Conservation (phyloP, 2,113 vertebrate genomes). For the Podarcis cretensis region DNA sequence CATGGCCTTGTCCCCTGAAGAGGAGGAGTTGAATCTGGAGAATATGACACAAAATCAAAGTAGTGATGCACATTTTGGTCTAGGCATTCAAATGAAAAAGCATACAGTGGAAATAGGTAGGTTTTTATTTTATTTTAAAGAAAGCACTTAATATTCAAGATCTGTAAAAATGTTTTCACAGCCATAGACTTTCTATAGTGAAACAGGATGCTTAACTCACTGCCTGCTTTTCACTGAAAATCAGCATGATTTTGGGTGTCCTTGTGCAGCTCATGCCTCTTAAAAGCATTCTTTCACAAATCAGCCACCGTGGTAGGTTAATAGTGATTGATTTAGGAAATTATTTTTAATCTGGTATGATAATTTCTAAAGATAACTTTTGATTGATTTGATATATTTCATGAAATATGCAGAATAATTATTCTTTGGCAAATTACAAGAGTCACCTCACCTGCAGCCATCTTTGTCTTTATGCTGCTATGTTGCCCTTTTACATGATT, state of each 20-base stretch:
- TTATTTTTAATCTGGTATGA: constrained; percentile 65
- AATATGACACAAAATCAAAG: background rate
- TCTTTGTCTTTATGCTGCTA: constrained; percentile 53
- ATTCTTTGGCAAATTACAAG: constrained; percentile 65
- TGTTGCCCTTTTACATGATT: constrained; percentile 21
- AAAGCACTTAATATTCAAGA: constrained; percentile 18
- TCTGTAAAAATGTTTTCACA: constrained; percentile 21
- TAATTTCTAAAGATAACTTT: constrained; percentile 72
- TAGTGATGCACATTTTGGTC: background rate
- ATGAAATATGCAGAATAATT: constrained; percentile 66
- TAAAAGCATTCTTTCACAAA: constrained; percentile 66
- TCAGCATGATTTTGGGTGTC: background rate
- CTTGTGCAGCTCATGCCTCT: constrained; percentile 50
- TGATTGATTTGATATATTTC: constrained; percentile 48
- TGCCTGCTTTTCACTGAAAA: background rate
- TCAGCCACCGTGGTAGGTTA: constrained; percentile 64
- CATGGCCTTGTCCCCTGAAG: too few species aligned
- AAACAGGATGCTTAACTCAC: background rate
- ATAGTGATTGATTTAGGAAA: constrained; percentile 66
- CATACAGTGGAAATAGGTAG: background rate
- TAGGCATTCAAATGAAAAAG: background rate
- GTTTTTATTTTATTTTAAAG: background rate
- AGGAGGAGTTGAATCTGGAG: too few species aligned
- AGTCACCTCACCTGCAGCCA: constrained; percentile 42
- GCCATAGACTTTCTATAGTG: background rate